phyloP scores from a whole-genome alignment of 2,888 invertebrate genomes.

The Cryptus armator region DNA sequence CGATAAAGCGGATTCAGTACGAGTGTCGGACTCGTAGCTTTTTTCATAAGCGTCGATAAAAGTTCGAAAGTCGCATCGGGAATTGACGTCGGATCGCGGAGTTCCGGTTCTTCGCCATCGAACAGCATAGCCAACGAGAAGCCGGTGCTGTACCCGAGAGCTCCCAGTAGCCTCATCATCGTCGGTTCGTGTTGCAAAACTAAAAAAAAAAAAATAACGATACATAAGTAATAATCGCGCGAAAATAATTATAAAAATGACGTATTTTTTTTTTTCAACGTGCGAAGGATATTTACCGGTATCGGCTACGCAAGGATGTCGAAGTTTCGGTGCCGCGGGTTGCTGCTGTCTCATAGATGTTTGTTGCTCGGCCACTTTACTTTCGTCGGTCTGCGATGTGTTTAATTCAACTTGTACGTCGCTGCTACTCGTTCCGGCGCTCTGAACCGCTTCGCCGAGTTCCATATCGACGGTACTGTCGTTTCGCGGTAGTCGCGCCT shows the following conservation, averaged over 20 bases:
- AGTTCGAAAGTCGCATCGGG: slow-evolving; percentile 96
- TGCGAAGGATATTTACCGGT: slow-evolving; percentile 86
- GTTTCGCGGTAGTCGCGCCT: slow-evolving; percentile 72
- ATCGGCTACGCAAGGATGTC: slow-evolving; percentile 91
- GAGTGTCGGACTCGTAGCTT: slow-evolving; percentile 91
- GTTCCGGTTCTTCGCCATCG: slow-evolving; percentile 86
- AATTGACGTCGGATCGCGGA: slow-evolving; percentile 90
- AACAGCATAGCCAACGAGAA: slow-evolving; percentile 90
- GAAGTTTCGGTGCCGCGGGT: slow-evolving; percentile 74
- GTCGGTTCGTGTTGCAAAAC: slow-evolving; percentile 92
- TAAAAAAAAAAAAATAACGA: slow-evolving; percentile 77
- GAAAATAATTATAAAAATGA: background rate
- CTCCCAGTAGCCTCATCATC: slow-evolving; percentile 93
- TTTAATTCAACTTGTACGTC: slow-evolving; percentile 79
- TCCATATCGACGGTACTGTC: slow-evolving; percentile 79
- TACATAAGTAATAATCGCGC: background rate
- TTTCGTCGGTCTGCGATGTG: slow-evolving; percentile 93
- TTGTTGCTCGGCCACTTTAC: slow-evolving; percentile 90
- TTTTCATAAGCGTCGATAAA: slow-evolving; percentile 91
- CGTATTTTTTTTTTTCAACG: background rate
- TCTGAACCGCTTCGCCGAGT: slow-evolving; percentile 75
- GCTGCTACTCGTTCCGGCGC: slow-evolving; percentile 69
- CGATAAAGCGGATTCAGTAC: slow-evolving; percentile 91
- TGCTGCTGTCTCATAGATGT: slow-evolving; percentile 78
- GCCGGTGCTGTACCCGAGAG: slow-evolving; percentile 92